Evolutionary conservation across 1,140 invertebrate species (phyloP).

Genomic region (Psilanteris sp.): DNA sequence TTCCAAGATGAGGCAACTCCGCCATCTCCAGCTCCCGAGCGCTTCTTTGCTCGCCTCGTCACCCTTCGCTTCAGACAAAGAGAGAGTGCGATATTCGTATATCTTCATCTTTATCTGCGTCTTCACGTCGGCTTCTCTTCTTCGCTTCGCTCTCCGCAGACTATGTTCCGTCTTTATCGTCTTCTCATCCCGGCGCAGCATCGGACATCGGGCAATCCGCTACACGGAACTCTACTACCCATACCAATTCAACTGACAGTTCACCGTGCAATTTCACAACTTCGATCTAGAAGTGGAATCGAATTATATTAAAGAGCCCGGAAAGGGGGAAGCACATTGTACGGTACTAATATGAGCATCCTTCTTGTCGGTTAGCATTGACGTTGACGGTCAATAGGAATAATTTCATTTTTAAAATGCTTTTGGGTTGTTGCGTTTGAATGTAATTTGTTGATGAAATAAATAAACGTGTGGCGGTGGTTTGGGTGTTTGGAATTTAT

Average conservation of each 20-base stretch:
- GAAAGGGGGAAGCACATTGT: conserved; percentile 30
- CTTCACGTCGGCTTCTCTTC: conserved; percentile 24
- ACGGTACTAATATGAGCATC: conserved; percentile 47
- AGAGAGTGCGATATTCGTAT: conserved; percentile 4
- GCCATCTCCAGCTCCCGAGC: conserved; percentile 61
- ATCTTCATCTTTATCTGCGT: conserved; percentile 22
- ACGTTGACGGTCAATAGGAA: conserved; percentile 22
- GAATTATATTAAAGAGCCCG: conserved; percentile 52
- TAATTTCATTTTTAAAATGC: conserved; percentile 9
- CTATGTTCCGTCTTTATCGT: conserved; percentile 49
- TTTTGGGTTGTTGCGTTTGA: too few species aligned
- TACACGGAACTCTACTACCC: conserved; percentile 58
- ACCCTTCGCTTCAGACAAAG: conserved; percentile 3
- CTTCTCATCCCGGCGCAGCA: conserved; percentile 51
- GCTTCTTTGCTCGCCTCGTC: conserved; percentile 15
- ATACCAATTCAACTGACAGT: conserved; percentile 62
- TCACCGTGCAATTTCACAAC: conserved; percentile 63
- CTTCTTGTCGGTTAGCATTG: conserved; percentile 18
- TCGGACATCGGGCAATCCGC: conserved; percentile 40
- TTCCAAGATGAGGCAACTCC: conserved; percentile 53
- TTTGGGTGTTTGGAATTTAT: too few species aligned
- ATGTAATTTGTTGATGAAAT: too few species aligned
- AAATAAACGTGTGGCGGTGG: too few species aligned
- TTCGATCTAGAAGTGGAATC: conserved; percentile 58
- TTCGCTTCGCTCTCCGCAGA: not conserved